Base-by-base conservation (phyloP, 2,797 vertebrate species). In the Etheostoma perlongum region DNA sequence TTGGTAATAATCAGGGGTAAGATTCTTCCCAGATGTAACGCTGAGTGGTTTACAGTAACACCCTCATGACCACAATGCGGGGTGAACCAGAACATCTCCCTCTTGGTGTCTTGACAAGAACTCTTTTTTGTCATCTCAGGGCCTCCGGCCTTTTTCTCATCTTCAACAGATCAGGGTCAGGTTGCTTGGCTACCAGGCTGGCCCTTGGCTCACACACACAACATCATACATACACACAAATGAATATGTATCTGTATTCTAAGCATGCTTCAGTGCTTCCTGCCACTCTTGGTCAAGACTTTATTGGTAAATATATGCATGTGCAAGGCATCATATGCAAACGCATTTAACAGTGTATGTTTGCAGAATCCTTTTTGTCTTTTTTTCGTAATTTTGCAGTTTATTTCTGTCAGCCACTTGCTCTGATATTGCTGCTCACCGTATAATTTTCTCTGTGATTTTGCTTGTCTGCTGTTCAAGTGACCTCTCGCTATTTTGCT, bases 401-500 rank as follows among this genome's bases (percentile, higher is more conserved):
- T 47, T 69, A 18, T 48, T 14, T 51, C n/a, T 18, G 4, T 36
- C 42, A 27, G 55, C 25, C 9, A 2, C 42, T 69, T 25, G 6
- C 63, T 66, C 13, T 40, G 25, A 1, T n/a, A 4, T 66, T 58
- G 27, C 70, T 19, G 16, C 40, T 75, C 44, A 19, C 49, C 15
- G 40, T 65, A 6, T 63, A 33, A 76, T 76, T 79, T 67, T 58
- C 55, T 71, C 23, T 63, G 42, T 61, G 78, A 66, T 85, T 86
- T 63, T 65, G 36, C 67, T 87, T 60, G 19, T 73, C 62, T 63
- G 72, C 27, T 42, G 67, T 47, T 77, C 13, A 40, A 36, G 55
- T 75, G 74, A 53, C 60, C 70, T 67, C 76, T 81, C 23, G 12
- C 60, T 76, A 48, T 77, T 88, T 79, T 13, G 6, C 83, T 71